Evolutionary conservation across 1,140 invertebrate genomes (phyloP), one percentile per base, ranked within the genome.

Genomic region (Galleria mellonella): DNA sequence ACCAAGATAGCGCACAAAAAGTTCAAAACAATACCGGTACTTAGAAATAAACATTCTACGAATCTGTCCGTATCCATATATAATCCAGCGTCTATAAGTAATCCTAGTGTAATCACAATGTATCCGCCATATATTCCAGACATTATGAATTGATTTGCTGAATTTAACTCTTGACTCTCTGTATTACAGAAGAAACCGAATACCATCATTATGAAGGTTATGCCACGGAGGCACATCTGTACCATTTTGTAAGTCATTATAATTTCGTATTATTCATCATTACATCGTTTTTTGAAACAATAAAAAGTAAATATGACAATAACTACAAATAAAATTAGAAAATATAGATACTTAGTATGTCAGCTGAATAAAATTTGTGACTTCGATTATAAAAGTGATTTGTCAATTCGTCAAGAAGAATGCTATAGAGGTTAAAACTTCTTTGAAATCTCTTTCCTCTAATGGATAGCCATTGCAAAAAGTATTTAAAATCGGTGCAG

Each of bases 71-170:
- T 59, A 0, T 58, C 9, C 9, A 66, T 9, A n/a, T 64, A 39
- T 11, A 79, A 37, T 1, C 66, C 72, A 1, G 58, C 52, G 51
- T 79, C 70, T 8, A 73, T 30, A 5, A 72, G 35, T 7, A 79
- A 45, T 11, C 75, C 72, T 10, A 76, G 42, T 3, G 53, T 62
- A 3, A 74, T 37, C 0, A 74, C 40, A 1, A 54, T 31, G 35
- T 64, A 67, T 7, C 58, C 49, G n/a, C 73, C 72, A 9, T 62
- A 76, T 0, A 68, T 50, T n/a, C 72, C 74, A n/a, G 62, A 43
- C 35, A 67, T 62, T 9, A 68, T 39, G 29, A 81, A 81, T 33
- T 62, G 56, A 11, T 53, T 45, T 12, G 55, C 51, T 1, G 43
- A 51, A 12, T 51, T 41, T 28, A 71, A 47, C 15, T 69, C 32